Percentiles rank a stretch among this genome's conserved stretches.
phyloP scores from a whole-genome alignment of 2,888 invertebrate species.

The Melanchra persicariae region DNA sequence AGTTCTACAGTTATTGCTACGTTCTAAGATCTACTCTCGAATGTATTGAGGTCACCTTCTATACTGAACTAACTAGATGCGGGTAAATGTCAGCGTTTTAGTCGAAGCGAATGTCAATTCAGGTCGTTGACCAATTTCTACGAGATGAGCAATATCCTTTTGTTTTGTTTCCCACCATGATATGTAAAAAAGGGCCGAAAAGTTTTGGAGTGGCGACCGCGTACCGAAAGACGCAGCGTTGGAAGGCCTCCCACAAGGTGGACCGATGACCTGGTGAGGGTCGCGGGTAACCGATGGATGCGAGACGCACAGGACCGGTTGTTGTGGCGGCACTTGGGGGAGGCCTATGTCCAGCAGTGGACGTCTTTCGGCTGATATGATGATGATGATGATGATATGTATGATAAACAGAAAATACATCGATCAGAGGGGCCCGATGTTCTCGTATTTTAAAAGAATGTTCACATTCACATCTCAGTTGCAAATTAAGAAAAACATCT shows the following conservation, averaged over 20 bases:
- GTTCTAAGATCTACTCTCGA: slow-evolving; percentile 7
- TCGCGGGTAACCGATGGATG: too few relatives aligned
- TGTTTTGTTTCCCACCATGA: not conserved
- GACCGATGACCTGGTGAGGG: too few relatives aligned
- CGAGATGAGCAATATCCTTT: slow-evolving; percentile 1
- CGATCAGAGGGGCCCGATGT: not conserved
- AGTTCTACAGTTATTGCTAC: not conserved
- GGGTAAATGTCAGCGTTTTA: slow-evolving; percentile 24
- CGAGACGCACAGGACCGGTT: too few relatives aligned
- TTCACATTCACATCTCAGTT: not conserved
- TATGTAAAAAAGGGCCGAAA: too few relatives aligned
- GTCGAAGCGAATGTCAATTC: slow-evolving; percentile 11
- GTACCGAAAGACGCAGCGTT: too few relatives aligned
- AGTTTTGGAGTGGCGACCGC: too few relatives aligned
- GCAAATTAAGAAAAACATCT: too few relatives aligned
- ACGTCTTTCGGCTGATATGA: too few relatives aligned
- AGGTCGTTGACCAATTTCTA: slow-evolving; percentile 20
- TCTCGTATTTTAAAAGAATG: not conserved
- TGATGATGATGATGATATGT: too few relatives aligned
- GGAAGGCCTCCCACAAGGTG: too few relatives aligned
- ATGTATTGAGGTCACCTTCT: slow-evolving; percentile 30
- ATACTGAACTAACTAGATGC: not conserved
- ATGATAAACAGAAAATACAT: not conserved
- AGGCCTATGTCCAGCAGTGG: too few relatives aligned
- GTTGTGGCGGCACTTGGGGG: too few relatives aligned